Evolutionary conservation across 1,140 invertebrate species (phyloP), one percentile per base, ranked within the genome.

Genomic region (Scaptomyza montana): DNA sequence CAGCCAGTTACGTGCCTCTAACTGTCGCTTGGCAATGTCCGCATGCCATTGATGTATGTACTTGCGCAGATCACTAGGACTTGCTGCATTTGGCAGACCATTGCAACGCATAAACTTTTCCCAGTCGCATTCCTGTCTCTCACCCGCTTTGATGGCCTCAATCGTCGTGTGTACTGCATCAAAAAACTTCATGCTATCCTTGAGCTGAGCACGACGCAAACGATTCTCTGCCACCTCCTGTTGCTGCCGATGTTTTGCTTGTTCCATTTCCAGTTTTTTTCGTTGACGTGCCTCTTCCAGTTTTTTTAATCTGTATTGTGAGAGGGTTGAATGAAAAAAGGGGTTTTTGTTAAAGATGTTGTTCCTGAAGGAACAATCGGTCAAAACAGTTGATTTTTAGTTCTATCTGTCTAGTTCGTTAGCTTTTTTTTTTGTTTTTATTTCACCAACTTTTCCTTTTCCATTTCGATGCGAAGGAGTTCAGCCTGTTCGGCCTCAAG

Each of bases 1-100:
- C 8, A 92, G 60, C 91, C 91, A 92, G 57, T 92, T 92, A 2
- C 90, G 73, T 28, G 79, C 74, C 54, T 92, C 82, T 16, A 92
- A 80, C 57, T 94, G 93, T 1, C 91, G 92, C 10, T 92, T 91
- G 2, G 93, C 89, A 3, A 93, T 91, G 43, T 93, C 90, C 54
- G 93, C 74, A 28, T 93, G 92, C 94, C 94, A 95, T 7, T 95
- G 86, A 76, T 94, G 94, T 5, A 95, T 87, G 65, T 94, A 95
- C 1, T 93, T 94, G 59, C 95, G 94, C 80, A 95, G 92, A 56
- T 94, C 93, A 5, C 93, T 91, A 9, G 93, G 90, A 70, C 92
- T 92, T 3, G 90, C 91, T 0, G 94, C 93, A 86, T 95, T 93
- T 0, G 95, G 95, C n/a, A 95, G 89, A 21, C 94, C 93, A 54